Evolutionary conservation across 2,113 vertebrate genomes (phyloP), one percentile per base, ranked within the genome.

Genomic region (Leucoraja erinaceus): DNA sequence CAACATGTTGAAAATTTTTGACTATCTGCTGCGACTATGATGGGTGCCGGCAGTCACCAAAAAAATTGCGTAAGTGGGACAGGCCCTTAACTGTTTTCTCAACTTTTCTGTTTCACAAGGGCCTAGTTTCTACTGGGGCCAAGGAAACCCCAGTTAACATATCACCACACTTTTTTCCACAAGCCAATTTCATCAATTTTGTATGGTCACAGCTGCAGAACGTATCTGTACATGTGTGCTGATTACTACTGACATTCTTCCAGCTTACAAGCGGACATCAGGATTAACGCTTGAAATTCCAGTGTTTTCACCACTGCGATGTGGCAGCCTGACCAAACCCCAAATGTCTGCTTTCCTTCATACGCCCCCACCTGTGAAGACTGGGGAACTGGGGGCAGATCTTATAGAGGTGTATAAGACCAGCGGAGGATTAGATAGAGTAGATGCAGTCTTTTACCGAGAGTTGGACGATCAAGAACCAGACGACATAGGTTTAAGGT

Each of bases 101-200:
- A 70, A 66, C 31, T 8, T 33, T 91, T 91, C 31, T 22, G 31
- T 91, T 91, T 47, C 88, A 91, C 31, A 70, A 72, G 63, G 63
- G 88, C 63, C 66, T 31, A 66, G 31, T 7, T 70, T 70, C 63
- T 10, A 7, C 63, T 68, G 66, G 68, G 88, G 90, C 54, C 90
- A 91, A 91, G 38, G 63, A 91, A 91, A 54, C 68, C 72, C 90
- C 90, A 91, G 90, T 72, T 91, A 74, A 91, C 68, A 91, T 91
- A 72, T 72, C 68, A 90, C 38, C 86, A 54, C 90, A 91, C 18
- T 54, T 91, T 91, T 47, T 91, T 72, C 63, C 90, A 91, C 68
- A 72, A 25, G 90, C 90, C 90, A 91, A 91, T 91, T 91, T 91
- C 33, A 91, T 38, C 90, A 91, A 91, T 54, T 91, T 72, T 91